A percentile compares a stretch with the other conserved stretches of the same genome.
Evolutionary conservation across 2,797 vertebrate species (phyloP).

Genomic region (Sebastes minor): DNA sequence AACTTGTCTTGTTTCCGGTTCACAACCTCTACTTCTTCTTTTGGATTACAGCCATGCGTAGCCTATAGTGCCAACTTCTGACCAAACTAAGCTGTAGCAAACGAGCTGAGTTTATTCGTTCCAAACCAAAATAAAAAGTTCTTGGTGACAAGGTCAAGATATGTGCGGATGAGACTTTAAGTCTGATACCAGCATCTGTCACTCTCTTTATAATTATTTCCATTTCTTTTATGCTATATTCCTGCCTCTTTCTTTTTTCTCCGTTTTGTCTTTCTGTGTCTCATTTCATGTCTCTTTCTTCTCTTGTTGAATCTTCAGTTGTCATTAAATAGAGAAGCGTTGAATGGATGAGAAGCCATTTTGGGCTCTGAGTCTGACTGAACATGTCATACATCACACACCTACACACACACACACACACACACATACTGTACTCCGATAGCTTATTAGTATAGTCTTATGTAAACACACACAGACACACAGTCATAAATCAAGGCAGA

Average conservation of each 20-base stretch:
- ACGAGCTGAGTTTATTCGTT: too few relatives aligned
- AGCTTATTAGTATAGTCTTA: slow-evolving; percentile 5
- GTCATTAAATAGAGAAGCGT: background rate
- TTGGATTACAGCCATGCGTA: too few relatives aligned
- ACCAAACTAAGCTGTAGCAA: too few relatives aligned
- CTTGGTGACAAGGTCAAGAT: background rate
- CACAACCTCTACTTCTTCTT: too few relatives aligned
- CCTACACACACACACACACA: background rate
- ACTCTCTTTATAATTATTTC: background rate
- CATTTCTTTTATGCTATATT: background rate
- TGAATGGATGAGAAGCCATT: slow-evolving; percentile 23
- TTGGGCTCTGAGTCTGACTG: background rate
- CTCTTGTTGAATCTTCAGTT: background rate
- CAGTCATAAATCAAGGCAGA: slow-evolving; percentile 43
- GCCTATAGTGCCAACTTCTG: too few relatives aligned
- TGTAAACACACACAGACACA: background rate
- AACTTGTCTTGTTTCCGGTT: too few relatives aligned
- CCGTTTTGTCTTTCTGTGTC: background rate
- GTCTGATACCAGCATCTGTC: background rate
- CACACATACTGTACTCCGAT: background rate
- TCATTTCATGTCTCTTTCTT: background rate
- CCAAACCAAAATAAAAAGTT: background rate
- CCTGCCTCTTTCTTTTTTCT: background rate
- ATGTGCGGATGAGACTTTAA: background rate
- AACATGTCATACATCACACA: slow-evolving; percentile 28